These are phyloP conservation scores for Mobula birostris DNA, from an alignment of 2,113 vertebrate species.

Conservation along the genomic window DNA sequence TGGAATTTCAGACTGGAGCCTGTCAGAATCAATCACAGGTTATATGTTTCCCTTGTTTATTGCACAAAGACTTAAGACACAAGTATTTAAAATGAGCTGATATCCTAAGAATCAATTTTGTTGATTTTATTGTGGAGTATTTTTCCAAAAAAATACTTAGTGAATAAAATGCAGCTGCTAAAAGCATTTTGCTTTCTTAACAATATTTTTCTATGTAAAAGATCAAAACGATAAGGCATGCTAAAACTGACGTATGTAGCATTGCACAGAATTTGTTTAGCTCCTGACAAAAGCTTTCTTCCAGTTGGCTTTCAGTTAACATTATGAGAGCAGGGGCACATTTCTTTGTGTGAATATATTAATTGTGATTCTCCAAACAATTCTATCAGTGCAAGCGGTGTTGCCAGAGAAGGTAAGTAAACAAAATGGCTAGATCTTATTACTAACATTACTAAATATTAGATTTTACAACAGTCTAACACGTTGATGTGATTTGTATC, in stretches of 20 bases:
- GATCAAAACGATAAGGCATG: too few relatives aligned
- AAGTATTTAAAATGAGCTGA: neutral
- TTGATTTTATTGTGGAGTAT: neutral
- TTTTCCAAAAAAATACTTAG: neutral
- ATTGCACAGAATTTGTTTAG: neutral
- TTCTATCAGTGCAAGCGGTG: neutral
- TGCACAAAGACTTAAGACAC: neutral
- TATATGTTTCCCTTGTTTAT: neutral
- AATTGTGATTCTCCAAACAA: neutral
- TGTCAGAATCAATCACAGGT: neutral
- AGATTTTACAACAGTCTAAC: neutral
- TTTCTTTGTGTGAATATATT: neutral
- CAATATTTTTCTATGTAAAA: neutral
- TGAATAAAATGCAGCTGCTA: neutral
- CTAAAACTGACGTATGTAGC: too few relatives aligned
- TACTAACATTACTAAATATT: neutral
- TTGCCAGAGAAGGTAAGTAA: neutral
- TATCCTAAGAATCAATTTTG: neutral
- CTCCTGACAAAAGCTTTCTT: neutral
- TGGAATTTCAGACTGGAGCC: neutral
- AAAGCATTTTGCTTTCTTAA: neutral
- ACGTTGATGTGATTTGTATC: neutral
- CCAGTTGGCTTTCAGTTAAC: neutral
- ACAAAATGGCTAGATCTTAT: neutral
- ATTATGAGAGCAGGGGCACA: neutral